Base-by-base conservation (phyloP, 30 jellyfish, hydroid and myxozoan species). In the Sanderia malayensis region DNA sequence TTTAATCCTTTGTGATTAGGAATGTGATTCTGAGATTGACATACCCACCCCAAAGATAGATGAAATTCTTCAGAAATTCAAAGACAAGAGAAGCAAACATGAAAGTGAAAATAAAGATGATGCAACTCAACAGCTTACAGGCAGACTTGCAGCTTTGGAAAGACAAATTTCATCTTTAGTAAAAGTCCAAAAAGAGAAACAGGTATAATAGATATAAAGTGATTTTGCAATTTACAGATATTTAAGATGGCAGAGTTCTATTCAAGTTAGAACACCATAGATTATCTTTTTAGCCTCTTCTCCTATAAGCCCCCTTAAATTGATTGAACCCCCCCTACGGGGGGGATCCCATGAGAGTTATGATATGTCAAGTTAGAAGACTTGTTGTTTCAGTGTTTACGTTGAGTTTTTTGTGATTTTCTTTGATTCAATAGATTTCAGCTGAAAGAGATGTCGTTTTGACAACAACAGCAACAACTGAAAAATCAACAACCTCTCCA, bases 11-110 rank as follows among this genome's bases (percentile, higher is more conserved):
- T n/a, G n/a, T n/a, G n/a, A n/a, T n/a, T n/a, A 72, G 74, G 71
- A 17, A 25, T 67, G 69, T 11, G 73, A 45, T 4, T 58, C 74
- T 1, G 66, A 29, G 0, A 0, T 30, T 0, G 90, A 79, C 44
- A 0, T 79, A 3, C 27, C 28, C 23, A 86, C 96, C 1, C 92
- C 96, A 20, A 86, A 86, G 67, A 86, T 86, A 17, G 96, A 86
- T 52, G 76, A 87, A 63, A 89, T 60, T 18, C 45, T 86, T 53
- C 69, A 52, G 25, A 69, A 59, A 55, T 76, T 76, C 44, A 77
- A 45, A 69, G 49, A 69, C 58, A 77, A 71, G 61, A 30, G 33
- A 37, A 62, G 47, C 19, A 26, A 9, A n/a, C 19, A n/a, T 15
- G 10, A 2, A 1, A 44, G 44, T 9, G 46, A 46, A 18, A 17